phyloP scores from a whole-genome alignment of 1,140 invertebrate genomes.

The Sminthurinus signatus region DNA sequence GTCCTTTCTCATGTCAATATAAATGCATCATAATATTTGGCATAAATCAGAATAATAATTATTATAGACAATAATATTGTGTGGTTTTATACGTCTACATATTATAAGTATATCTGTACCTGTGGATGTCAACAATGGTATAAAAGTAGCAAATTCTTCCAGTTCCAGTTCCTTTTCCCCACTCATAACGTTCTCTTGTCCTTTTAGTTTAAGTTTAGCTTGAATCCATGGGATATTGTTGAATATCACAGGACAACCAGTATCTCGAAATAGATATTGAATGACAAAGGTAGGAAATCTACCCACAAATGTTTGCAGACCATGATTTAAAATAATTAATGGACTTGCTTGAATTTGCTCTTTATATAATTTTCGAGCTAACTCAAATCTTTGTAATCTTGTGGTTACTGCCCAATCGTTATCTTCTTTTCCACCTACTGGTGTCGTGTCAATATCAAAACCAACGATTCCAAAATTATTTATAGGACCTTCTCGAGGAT shows the following conservation, averaged over 20 bases:
- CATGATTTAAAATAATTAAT: slow-evolving; percentile 14
- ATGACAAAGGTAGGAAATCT: slow-evolving; percentile 29
- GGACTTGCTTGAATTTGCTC: slow-evolving; percentile 11
- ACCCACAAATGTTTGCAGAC: slow-evolving; percentile 28
- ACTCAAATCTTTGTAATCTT: slow-evolving; percentile 11
- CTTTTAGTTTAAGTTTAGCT: background rate
- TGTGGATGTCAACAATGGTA: slow-evolving; percentile 23
- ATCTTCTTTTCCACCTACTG: no score
- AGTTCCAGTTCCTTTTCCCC: no score
- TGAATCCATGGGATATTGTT: slow-evolving; percentile 27
- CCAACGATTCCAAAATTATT: slow-evolving; percentile 35
- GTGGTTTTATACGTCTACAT: background rate
- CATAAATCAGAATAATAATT: background rate
- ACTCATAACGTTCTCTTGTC: no score
- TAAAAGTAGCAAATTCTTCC: slow-evolving; percentile 13
- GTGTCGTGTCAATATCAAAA: slow-evolving; percentile 9
- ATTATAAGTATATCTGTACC: slow-evolving; percentile 11
- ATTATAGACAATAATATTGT: background rate
- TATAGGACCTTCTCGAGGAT: slow-evolving; percentile 16
- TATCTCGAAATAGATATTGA: slow-evolving; percentile 15
- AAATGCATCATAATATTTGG: background rate
- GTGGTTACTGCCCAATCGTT: background rate
- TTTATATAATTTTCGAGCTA: background rate
- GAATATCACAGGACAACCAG: slow-evolving; percentile 19
- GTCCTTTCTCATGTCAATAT: background rate